These are phyloP conservation scores for Papilio polytes DNA, from an alignment of 1,140 invertebrate genomes.

Conservation along the genomic window DNA sequence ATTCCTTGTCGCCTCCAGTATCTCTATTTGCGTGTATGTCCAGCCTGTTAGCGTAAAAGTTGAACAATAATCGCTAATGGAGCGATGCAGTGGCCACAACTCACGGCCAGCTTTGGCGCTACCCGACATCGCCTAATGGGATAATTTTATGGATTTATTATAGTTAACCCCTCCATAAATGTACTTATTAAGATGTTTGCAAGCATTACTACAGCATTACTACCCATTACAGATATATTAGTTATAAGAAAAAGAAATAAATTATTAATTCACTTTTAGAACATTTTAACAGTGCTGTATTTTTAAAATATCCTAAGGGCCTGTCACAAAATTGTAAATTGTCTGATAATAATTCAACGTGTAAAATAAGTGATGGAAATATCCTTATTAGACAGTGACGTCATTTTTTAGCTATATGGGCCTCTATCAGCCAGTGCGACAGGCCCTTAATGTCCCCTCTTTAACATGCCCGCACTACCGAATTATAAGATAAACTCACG, in stretches of 20 bases:
- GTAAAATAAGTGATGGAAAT: no score
- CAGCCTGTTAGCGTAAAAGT: slow-evolving; percentile 68
- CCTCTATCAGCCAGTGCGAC: no score
- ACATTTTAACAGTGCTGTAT: no score
- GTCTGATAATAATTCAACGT: no score
- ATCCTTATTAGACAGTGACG: no score
- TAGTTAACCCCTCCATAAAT: slow-evolving; percentile 28
- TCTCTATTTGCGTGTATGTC: slow-evolving; percentile 45
- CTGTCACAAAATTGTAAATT: no score
- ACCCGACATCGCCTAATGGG: slow-evolving; percentile 53
- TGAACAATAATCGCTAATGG: slow-evolving; percentile 81
- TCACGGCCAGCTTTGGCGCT: slow-evolving; percentile 59
- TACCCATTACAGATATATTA: not conserved
- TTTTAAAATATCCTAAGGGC: no score
- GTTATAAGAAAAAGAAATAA: not conserved
- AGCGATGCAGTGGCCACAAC: slow-evolving; percentile 76
- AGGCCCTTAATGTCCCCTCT: no score
- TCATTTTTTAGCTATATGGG: no score
- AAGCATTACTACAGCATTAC: not conserved
- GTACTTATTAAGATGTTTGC: slow-evolving; percentile 32
- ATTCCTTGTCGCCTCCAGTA: slow-evolving; percentile 48
- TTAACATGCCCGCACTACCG: no score
- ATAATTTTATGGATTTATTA: slow-evolving; percentile 55
- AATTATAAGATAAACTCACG: not conserved
- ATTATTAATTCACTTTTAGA: not conserved